Conservation (phyloP, 2,113 vertebrate species). For the Lasiurus borealis region DNA sequence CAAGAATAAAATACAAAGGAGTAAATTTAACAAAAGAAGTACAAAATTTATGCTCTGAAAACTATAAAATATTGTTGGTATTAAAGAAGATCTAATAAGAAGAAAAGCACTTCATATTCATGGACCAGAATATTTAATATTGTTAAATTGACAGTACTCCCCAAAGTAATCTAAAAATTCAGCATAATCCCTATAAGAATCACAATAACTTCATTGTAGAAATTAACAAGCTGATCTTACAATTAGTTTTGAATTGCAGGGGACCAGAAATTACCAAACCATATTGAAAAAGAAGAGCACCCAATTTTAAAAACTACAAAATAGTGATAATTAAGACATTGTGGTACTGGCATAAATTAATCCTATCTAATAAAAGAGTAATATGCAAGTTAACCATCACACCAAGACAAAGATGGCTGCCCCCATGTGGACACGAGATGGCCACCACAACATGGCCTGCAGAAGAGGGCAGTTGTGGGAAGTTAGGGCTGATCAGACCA, state of each 20-base stretch:
- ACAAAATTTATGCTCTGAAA: neutral
- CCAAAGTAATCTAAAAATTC: neutral
- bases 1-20: slow-evolving; percentile 26
- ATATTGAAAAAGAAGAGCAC: neutral
- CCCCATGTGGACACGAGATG: too few relatives aligned
- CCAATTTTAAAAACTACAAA: neutral
- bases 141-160: neutral
- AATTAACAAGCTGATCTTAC: neutral
- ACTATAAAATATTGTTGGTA: neutral
- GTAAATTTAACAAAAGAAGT: neutral
- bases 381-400: too few relatives aligned
- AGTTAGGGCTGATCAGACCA: too few relatives aligned
- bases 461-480: too few relatives aligned
- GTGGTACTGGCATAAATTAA: neutral
- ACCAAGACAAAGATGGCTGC: too few relatives aligned
- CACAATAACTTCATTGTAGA: slow-evolving; percentile 3
- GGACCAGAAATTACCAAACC: neutral
- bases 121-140: neutral
- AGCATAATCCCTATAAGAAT: neutral
- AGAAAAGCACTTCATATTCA: neutral
- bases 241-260: neutral
- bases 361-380: too few relatives aligned
- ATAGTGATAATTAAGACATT: neutral
- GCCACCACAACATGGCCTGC: too few relatives aligned
- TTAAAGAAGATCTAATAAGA: slow-evolving; percentile 9